Evolutionary conservation across 2,888 invertebrate genomes (phyloP).

Genomic region (Bombylius major): DNA sequence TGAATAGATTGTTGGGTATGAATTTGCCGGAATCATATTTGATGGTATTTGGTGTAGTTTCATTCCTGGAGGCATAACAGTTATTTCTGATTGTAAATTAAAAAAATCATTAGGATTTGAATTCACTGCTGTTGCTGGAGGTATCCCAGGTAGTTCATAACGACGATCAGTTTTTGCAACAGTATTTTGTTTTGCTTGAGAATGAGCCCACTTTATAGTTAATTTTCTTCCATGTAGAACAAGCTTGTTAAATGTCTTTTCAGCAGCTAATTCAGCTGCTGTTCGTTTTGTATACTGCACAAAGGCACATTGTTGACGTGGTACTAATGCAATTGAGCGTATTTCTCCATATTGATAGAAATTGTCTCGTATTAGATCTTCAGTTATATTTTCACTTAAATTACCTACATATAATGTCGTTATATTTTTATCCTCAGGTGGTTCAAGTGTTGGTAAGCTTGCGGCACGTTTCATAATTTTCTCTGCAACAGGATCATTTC

Average conservation of each 20-base stretch:
- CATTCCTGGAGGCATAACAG: slow-evolving; percentile 36
- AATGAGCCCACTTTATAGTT: slow-evolving; percentile 98
- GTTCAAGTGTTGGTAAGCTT: slow-evolving; percentile 86
- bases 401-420: slow-evolving; percentile 98
- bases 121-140: slow-evolving; percentile 47
- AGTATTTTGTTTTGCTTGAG: slow-evolving; percentile 61
- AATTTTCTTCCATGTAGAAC: slow-evolving; percentile 69
- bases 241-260: slow-evolving; percentile 90
- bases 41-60: slow-evolving; percentile 35
- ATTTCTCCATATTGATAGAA: slow-evolving; percentile 99
- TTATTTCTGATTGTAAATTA: slow-evolving; percentile 41
- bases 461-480: slow-evolving; percentile 77
- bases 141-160: slow-evolving; percentile 62
- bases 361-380: slow-evolving; percentile 86
- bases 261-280: slow-evolving; percentile 88
- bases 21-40: slow-evolving; percentile 31
- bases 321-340: slow-evolving; percentile 80
- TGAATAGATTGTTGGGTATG: slow-evolving; percentile 26
- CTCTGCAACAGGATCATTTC: slow-evolving; percentile 88
- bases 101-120: slow-evolving; percentile 50
- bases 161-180: slow-evolving; percentile 42
- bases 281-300: slow-evolving; percentile 86
- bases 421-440: slow-evolving; percentile 91
- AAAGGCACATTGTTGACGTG: slow-evolving; percentile 91
- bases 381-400: slow-evolving; percentile 73